These are phyloP conservation scores for Oceanodroma tethys DNA, from an alignment of 2,113 vertebrate species.

Conservation along the genomic window DNA sequence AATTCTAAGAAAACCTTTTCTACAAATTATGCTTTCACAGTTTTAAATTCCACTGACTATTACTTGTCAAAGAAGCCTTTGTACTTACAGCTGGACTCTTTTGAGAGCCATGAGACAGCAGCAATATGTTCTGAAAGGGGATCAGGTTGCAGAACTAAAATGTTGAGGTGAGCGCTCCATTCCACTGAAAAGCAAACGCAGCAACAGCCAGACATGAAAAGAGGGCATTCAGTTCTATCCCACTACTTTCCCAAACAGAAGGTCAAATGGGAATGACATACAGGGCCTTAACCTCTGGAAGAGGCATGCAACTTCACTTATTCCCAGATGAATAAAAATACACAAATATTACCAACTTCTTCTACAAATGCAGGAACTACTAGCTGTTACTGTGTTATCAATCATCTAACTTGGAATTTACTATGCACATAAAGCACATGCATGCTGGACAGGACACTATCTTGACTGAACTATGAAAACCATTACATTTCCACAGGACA, in stretches of 20 bases:
- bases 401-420: not conserved
- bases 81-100: constrained; percentile 85
- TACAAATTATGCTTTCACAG: not conserved
- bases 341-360: not conserved
- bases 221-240: not conserved
- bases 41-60: not conserved
- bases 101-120: constrained; percentile 77
- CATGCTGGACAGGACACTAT: not conserved
- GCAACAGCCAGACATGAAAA: not conserved
- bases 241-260: not conserved
- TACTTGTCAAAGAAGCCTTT: not conserved
- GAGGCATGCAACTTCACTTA: not conserved
- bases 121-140: constrained; percentile 87
- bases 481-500: not conserved
- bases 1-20: constrained; percentile 9
- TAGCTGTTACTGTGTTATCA: not conserved
- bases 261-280: not conserved
- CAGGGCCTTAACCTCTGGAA: not conserved
- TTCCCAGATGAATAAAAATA: not conserved
- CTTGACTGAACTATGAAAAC: not conserved
- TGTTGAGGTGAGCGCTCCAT: constrained; percentile 85
- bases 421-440: not conserved
- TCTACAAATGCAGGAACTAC: not conserved
- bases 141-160: constrained; percentile 81
- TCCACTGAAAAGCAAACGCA: constrained; percentile 80